Evolutionary conservation across 2,113 vertebrate species (phyloP).

Genomic region (Bombycilla garrulus): DNA sequence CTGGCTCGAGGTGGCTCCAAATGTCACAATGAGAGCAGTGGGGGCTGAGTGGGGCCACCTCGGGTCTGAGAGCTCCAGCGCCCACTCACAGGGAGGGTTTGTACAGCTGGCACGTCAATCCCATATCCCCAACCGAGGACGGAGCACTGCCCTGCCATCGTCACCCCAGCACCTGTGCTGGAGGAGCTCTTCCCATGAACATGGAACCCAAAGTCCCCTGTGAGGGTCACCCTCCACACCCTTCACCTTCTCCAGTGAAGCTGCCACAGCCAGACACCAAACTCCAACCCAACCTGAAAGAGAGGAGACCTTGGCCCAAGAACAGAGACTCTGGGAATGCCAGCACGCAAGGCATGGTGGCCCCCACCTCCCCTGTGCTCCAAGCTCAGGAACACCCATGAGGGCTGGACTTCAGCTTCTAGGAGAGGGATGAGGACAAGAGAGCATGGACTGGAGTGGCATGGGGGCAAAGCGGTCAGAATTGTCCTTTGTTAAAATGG

Average conservation of each 20-base stretch:
- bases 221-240: background rate
- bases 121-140: accelerated
- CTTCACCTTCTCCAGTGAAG: accelerated
- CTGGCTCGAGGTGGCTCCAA: background rate
- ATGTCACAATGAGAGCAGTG: accelerated
- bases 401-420: background rate
- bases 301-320: background rate
- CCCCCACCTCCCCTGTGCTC: background rate
- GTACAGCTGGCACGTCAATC: background rate
- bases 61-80: accelerated
- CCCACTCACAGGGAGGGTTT: accelerated
- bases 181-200: background rate
- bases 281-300: background rate
- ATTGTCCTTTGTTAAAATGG: background rate
- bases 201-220: accelerated
- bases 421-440: background rate
- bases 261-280: accelerated
- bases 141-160: accelerated
- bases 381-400: accelerated
- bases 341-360: background rate
- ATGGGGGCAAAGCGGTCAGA: background rate
- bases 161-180: background rate
- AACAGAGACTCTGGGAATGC: background rate
- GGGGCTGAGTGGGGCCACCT: accelerated
- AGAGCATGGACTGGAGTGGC: background rate